Evolutionary conservation across 2,113 vertebrate species (phyloP).

Genomic region (Cyanoliseus patagonus): DNA sequence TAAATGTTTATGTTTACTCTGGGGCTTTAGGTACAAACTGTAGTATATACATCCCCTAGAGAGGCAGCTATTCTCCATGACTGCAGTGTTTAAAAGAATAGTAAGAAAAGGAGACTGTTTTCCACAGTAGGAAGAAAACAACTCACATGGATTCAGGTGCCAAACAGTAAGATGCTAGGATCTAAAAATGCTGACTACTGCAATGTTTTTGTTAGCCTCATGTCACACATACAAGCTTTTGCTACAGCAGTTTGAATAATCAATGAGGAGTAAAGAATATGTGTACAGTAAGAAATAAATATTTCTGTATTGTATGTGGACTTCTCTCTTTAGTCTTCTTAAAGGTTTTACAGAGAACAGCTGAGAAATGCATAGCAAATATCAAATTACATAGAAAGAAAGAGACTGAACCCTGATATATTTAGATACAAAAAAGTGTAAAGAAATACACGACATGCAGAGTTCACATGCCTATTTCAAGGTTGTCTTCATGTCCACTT

Average conservation of each 20-base stretch:
- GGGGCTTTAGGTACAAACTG: conserved; percentile 25
- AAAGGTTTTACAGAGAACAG: neutral
- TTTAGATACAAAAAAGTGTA: neutral
- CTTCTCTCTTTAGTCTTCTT: neutral
- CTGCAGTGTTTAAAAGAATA: neutral
- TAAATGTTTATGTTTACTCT: conserved; percentile 61
- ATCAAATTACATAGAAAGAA: neutral
- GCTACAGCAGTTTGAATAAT: conserved; percentile 11
- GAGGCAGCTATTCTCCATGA: conserved; percentile 21
- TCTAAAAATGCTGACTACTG: neutral
- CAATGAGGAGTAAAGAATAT: neutral
- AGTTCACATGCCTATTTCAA: neutral
- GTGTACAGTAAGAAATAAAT: neutral
- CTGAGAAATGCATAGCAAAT: neutral
- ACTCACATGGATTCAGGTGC: neutral
- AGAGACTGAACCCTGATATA: neutral
- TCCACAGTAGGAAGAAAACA: conserved; percentile 3
- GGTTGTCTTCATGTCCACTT: neutral
- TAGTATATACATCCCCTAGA: neutral
- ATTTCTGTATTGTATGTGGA: neutral
- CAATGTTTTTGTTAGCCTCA: neutral
- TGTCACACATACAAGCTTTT: neutral
- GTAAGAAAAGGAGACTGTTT: neutral
- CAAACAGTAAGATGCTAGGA: neutral
- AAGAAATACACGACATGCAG: neutral